A percentile compares a stretch with the other conserved stretches of the same genome.
Conservation (phyloP, 1,140 invertebrate genomes). For the Helicorthomorpha holstii region DNA sequence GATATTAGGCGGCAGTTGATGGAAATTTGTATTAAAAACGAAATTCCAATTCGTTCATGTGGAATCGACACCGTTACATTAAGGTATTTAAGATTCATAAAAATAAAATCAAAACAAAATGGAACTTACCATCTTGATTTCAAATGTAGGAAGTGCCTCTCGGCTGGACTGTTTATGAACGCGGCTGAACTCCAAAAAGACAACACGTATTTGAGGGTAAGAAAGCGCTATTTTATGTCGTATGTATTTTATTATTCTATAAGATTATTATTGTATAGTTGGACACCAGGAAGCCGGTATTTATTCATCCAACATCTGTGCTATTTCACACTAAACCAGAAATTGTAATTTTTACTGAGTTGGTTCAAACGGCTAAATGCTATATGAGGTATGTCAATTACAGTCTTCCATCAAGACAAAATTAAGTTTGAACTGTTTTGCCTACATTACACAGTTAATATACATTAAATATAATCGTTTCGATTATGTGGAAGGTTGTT, state of each 20-base stretch:
- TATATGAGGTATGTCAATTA: constrained; percentile 46
- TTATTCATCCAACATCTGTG: constrained; percentile 68
- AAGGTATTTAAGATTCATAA: constrained; percentile 31
- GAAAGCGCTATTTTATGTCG: constrained; percentile 14
- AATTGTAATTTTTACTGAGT: constrained; percentile 73
- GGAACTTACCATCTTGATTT: constrained; percentile 1
- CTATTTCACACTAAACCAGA: constrained; percentile 53
- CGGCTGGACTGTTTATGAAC: constrained; percentile 72
- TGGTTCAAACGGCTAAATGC: constrained; percentile 64
- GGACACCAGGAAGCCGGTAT: constrained; percentile 41
- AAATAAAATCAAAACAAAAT: background rate
- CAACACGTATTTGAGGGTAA: constrained; percentile 51
- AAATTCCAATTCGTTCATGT: constrained; percentile 50
- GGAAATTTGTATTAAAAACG: constrained; percentile 50
- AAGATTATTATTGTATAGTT: constrained; percentile 31
- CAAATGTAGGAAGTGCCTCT: constrained; percentile 38
- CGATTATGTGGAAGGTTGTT: background rate
- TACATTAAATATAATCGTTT: too few species aligned
- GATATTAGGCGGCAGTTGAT: constrained; percentile 68
- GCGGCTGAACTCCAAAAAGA: constrained; percentile 66
- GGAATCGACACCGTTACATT: constrained; percentile 51
- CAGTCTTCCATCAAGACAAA: background rate
- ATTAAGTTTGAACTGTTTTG: too few species aligned
- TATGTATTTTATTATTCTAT: constrained; percentile 9
- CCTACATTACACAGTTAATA: too few species aligned